Evolutionary conservation across 1,140 invertebrate genomes (phyloP).

Genomic region (Globodera ellingtonae): DNA sequence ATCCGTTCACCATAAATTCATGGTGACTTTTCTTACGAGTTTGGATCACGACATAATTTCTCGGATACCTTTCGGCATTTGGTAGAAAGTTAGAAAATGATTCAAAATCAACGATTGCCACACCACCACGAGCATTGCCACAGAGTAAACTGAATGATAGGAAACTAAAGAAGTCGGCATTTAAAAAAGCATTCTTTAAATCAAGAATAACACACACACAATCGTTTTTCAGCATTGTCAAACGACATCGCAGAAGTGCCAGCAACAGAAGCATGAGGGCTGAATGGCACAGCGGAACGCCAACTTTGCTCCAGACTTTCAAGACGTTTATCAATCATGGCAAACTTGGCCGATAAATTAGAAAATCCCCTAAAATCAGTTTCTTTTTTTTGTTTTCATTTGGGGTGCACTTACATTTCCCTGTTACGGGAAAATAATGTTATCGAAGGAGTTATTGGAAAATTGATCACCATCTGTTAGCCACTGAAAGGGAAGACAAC

Average conservation of each 20-base stretch:
- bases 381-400: constrained; percentile 13
- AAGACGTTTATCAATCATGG: constrained; percentile 24
- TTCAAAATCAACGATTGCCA: constrained; percentile 22
- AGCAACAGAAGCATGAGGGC: background rate
- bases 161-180: background rate
- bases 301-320: constrained; percentile 5
- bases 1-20: constrained; percentile 26
- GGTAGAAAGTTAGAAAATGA: constrained; percentile 7
- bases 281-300: constrained; percentile 1
- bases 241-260: constrained; percentile 26
- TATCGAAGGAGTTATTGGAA: background rate
- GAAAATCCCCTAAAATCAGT: constrained; percentile 17
- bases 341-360: background rate
- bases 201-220: constrained; percentile 2
- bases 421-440: constrained; percentile 6
- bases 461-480: background rate
- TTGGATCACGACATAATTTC: constrained; percentile 2
- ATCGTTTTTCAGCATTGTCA: constrained; percentile 22
- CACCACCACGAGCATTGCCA: constrained; percentile 17
- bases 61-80: constrained; percentile 1
- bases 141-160: constrained; percentile 13
- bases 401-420: constrained; percentile 18
- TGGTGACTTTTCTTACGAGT: constrained; percentile 8
- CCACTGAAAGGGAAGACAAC: background rate
- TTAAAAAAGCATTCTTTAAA: background rate